Percentiles rank a stretch among this genome's conserved stretches.
phyloP scores from a whole-genome alignment of 2,797 vertebrate genomes.

The Eulemur mongoz region DNA sequence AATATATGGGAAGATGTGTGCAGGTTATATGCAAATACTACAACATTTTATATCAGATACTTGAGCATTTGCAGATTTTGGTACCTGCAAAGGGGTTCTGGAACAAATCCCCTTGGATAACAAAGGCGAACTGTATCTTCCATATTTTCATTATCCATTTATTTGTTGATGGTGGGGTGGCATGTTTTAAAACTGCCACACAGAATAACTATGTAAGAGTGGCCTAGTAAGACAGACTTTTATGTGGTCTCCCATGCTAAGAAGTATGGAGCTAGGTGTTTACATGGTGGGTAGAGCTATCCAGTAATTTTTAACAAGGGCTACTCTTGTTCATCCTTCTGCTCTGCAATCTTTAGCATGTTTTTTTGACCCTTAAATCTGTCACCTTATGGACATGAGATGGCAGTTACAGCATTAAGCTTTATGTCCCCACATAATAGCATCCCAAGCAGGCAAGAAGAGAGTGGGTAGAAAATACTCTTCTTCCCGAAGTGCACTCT shows the following conservation, averaged over 20 bases:
- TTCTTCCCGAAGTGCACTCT: background rate
- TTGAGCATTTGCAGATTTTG: background rate
- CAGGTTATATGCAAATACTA: background rate
- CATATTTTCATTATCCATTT: background rate
- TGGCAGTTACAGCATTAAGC: background rate
- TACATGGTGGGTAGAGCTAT: background rate
- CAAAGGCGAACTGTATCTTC: background rate
- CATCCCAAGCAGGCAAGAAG: background rate
- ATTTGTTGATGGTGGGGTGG: background rate
- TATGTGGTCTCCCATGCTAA: background rate
- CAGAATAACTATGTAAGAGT: background rate
- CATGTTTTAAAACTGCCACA: background rate
- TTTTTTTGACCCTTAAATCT: constrained; percentile 27
- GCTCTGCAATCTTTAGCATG: constrained; percentile 22
- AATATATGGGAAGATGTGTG: background rate
- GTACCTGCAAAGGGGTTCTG: background rate
- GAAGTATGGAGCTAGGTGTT: constrained; percentile 22
- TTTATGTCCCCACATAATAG: background rate
- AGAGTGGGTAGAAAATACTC: background rate
- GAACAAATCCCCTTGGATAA: background rate
- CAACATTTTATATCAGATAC: background rate
- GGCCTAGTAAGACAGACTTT: background rate
- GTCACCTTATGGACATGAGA: constrained; percentile 25
- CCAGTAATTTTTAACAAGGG: constrained; percentile 18
- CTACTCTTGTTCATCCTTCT: background rate